phyloP scores from a whole-genome alignment of 2,797 vertebrate genomes.

The Pachyuromys duprasi region DNA sequence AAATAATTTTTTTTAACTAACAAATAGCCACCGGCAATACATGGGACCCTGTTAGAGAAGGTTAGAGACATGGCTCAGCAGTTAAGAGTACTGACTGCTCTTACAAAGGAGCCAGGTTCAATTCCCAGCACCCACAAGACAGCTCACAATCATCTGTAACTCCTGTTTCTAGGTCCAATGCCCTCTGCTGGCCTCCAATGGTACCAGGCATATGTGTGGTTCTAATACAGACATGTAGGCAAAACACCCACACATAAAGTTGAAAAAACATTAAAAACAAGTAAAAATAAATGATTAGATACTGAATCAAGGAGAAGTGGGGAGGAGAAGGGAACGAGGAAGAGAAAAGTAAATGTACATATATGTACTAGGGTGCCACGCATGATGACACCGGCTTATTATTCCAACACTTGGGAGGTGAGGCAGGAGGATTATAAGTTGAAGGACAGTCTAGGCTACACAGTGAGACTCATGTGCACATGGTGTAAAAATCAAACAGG shows the following conservation, averaged over 20 bases:
- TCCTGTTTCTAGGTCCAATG: background rate
- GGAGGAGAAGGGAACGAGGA: rapidly evolving
- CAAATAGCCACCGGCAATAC: background rate
- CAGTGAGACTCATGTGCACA: background rate
- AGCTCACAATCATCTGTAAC: background rate
- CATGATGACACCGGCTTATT: background rate
- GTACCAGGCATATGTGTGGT: background rate
- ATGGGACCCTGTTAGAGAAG: background rate
- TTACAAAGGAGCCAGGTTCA: background rate
- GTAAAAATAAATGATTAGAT: background rate
- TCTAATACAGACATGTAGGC: background rate
- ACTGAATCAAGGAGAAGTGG: background rate
- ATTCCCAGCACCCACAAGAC: background rate
- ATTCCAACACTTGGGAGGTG: background rate
- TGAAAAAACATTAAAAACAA: background rate
- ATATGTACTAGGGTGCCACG: background rate
- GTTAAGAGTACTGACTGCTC: background rate
- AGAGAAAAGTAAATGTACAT: background rate
- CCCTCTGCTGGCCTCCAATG: background rate
- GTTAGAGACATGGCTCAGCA: background rate
- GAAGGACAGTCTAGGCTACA: background rate
- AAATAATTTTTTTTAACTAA: background rate
- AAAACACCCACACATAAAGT: background rate
- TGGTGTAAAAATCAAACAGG: background rate
- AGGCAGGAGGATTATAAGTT: background rate